Conservation (phyloP, 2,113 vertebrate species). For the Ophthalmolycus amberensis region DNA sequence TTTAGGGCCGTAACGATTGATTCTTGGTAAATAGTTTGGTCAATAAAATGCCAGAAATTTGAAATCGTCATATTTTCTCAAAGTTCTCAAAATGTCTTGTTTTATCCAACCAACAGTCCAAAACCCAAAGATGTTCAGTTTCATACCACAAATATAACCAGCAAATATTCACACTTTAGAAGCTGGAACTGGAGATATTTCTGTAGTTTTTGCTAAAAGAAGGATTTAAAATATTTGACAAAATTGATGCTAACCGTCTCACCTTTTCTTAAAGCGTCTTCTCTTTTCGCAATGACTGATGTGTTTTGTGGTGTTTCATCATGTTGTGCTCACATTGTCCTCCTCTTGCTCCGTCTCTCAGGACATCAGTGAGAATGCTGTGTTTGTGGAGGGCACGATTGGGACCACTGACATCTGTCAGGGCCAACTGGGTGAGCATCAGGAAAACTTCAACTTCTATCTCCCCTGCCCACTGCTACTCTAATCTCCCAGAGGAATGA, state of each 20-base stretch:
- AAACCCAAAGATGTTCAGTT: not conserved
- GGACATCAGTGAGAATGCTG: slow-evolving; percentile 80
- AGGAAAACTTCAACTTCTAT: not conserved
- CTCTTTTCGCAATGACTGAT: not conserved
- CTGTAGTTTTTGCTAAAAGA: not conserved
- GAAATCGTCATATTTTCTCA: not conserved
- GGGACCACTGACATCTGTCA: slow-evolving; percentile 87
- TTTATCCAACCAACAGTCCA: not conserved
- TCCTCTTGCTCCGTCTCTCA: slow-evolving; percentile 48
- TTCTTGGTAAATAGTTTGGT: not conserved
- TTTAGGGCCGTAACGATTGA: not conserved
- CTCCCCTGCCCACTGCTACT: not conserved
- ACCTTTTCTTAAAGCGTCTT: not conserved
- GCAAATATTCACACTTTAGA: not conserved
- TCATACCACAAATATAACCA: not conserved
- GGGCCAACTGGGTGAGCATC: slow-evolving; percentile 84
- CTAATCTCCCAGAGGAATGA: not conserved
- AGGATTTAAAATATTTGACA: not conserved
- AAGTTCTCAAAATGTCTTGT: not conserved
- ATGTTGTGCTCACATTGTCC: not conserved
- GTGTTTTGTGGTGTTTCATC: not conserved
- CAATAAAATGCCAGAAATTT: not conserved
- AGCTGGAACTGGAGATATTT: not conserved
- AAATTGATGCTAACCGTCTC: not conserved
- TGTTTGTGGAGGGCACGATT: slow-evolving; percentile 82